Conservation (phyloP, 1,140 invertebrate species). For the Plectrocnemia conspersa region DNA sequence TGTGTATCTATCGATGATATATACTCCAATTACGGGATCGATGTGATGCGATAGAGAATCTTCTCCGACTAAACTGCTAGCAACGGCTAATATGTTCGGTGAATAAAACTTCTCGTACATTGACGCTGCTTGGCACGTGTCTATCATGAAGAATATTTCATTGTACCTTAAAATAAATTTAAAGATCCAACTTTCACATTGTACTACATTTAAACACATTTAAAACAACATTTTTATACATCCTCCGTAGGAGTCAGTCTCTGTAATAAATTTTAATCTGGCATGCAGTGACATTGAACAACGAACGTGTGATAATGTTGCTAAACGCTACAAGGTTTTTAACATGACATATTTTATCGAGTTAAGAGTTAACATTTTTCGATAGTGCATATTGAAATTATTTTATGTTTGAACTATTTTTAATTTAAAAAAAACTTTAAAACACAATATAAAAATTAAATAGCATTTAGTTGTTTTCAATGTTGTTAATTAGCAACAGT, state of each 20-base stretch:
- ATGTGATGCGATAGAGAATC: slow-evolving; percentile 99
- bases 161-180: slow-evolving; percentile 77
- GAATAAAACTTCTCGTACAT: slow-evolving; percentile 98
- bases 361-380: not conserved
- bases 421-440: not conserved
- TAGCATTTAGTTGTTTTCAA: no score
- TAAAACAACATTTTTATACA: no score
- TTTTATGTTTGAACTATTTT: not conserved
- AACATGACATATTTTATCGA: no score
- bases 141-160: slow-evolving; percentile 98
- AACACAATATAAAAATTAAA: not conserved
- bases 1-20: slow-evolving; percentile 98
- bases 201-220: not conserved
- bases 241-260: no score
- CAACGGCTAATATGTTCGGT: slow-evolving; percentile 95
- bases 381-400: not conserved
- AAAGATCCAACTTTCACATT: not conserved
- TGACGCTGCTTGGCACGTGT: slow-evolving; percentile 98
- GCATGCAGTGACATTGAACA: no score
- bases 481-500: no score
- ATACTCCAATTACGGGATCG: slow-evolving; percentile 96
- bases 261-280: no score
- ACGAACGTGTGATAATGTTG: no score
- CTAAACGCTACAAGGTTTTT: no score
- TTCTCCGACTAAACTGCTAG: slow-evolving; percentile 95